Evolutionary conservation across 2,797 vertebrate genomes (phyloP).

Genomic region (Phalanger gymnotis): DNA sequence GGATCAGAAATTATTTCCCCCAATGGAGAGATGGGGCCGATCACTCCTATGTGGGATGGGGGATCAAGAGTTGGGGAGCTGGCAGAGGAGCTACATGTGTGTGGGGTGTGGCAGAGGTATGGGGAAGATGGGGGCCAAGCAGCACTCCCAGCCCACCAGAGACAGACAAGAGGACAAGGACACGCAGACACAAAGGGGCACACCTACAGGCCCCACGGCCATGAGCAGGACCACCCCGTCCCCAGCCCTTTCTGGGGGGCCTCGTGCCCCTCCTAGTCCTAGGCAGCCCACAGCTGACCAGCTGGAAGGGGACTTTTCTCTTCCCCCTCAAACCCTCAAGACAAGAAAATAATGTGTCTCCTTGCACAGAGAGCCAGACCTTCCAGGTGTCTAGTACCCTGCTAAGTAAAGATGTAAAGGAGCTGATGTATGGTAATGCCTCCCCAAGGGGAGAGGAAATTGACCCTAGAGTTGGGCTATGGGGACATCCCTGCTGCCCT

Average conservation of each 20-base stretch:
- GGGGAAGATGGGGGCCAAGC: background rate
- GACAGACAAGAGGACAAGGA: slow-evolving; percentile 25
- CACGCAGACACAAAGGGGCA: slow-evolving; percentile 69
- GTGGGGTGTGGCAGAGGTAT: background rate
- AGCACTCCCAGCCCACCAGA: slow-evolving; percentile 11
- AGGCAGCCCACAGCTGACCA: background rate
- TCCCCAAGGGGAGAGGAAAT: background rate
- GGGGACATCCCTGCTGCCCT: background rate
- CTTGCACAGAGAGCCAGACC: background rate
- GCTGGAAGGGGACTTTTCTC: background rate
- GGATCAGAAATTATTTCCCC: background rate
- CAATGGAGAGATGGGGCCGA: background rate
- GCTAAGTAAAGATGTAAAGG: background rate
- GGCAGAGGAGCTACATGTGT: background rate
- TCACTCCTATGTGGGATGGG: background rate
- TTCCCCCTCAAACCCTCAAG: background rate
- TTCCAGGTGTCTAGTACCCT: background rate
- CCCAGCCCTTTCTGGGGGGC: slow-evolving; percentile 56
- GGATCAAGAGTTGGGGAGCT: background rate
- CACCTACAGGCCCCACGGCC: slow-evolving; percentile 66
- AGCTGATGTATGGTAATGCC: background rate
- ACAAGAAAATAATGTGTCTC: background rate
- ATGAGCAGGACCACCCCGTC: slow-evolving; percentile 62
- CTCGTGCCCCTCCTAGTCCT: background rate
- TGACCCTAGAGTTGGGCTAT: background rate